Evolutionary conservation across 2,797 vertebrate genomes (phyloP), one percentile per base, ranked within the genome.

Genomic region (Muscicapa comitata): DNA sequence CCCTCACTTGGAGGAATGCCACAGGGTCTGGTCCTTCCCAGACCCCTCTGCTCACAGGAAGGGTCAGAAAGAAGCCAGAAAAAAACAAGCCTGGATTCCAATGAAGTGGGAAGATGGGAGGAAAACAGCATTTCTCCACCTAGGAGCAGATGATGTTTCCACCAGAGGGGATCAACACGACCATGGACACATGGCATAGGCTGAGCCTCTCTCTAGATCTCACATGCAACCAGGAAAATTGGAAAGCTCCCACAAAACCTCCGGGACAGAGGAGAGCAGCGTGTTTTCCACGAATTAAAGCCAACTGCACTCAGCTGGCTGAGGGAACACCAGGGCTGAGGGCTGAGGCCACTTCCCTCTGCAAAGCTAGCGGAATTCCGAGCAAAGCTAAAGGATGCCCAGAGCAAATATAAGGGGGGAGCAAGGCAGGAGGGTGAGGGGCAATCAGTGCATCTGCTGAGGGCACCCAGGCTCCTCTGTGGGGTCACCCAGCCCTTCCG

Each of bases 121-220:
- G 47, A 66, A 47, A 65, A 51, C 26, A 31, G 17, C 21, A 13
- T 31, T 81, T 47, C 43, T 55, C 6, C 62, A 86, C n/a, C 29
- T 11, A 10, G 33, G n/a, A 61, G 45, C 28, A 58, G 42, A 10
- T 2, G 13, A 58, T 13, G 2, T 13, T 83, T 74, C 55, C 3
- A 3, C 4, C 42, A n/a, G 48, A 0, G 0, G 50, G 12, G 47
- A 63, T 10, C 9, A 51, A 35, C n/a, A 54, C 1, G 3, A 51
- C 66, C 3, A 0, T 0, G 2, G 17, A 16, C 4, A 4, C 2
- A 4, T 0, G 0, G 43, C 14, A 50, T 62, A 21, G 35, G 14
- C 51, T 9, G 42, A 28, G n/a, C 53, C 23, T 53, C 77, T 58
- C 58, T 78, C 50, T 8, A 16, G 47, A 33, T 17, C 76, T 47